A percentile compares a stretch with the other conserved stretches of the same genome.
These are phyloP conservation scores for Troides helena DNA, from an alignment of 2,888 invertebrate genomes.

Conservation along the genomic window DNA sequence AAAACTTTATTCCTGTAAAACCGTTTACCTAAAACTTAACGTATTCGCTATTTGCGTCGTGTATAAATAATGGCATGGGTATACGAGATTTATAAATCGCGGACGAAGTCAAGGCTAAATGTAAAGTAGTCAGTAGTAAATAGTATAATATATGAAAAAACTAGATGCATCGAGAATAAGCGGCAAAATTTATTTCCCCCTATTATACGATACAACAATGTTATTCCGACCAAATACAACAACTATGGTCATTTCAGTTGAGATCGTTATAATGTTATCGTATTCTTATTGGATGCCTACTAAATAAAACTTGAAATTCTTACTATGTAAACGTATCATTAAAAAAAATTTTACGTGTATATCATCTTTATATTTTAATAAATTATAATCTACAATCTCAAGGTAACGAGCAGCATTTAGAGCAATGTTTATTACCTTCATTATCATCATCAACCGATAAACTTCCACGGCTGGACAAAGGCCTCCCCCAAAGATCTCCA, in stretches of 20 bases:
- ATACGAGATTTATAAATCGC: constrained; percentile 38
- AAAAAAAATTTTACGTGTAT: not conserved
- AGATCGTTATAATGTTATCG: not conserved
- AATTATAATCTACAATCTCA: no score
- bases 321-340: not conserved
- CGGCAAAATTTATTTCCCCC: constrained; percentile 12
- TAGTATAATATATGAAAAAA: constrained; percentile 16
- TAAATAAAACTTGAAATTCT: not conserved
- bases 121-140: constrained; percentile 29
- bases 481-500: no score
- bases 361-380: no score
- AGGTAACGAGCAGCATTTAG: no score
- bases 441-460: no score
- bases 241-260: not conserved
- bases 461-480: no score
- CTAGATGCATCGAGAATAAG: constrained; percentile 15
- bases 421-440: no score
- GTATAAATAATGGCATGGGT: constrained; percentile 24
- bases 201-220: constrained; percentile 22
- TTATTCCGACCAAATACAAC: constrained; percentile 3
- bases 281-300: not conserved
- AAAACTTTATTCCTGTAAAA: not conserved
- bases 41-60: constrained; percentile 6
- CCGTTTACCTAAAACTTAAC: not conserved
- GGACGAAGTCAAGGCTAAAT: constrained; percentile 44